Conservation (phyloP, 2,113 vertebrate genomes). For the Sorex araneus region DNA sequence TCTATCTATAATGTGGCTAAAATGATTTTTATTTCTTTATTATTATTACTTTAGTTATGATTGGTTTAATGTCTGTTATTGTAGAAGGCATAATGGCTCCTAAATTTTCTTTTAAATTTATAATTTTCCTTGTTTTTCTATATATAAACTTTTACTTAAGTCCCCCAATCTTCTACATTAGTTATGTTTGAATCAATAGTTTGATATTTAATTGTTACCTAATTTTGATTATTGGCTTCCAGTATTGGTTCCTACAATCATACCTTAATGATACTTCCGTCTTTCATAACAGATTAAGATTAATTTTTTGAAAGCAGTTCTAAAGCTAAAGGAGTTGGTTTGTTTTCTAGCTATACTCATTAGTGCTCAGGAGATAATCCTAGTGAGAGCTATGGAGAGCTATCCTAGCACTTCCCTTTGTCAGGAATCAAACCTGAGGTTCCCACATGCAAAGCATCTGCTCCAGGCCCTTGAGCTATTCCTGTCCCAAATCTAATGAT, state of each 20-base stretch:
- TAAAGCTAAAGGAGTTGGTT: too few relatives aligned
- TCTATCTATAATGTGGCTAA: too few relatives aligned
- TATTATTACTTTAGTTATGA: constrained; percentile 25
- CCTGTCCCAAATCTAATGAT: constrained; percentile 4
- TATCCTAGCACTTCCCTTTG: too few relatives aligned
- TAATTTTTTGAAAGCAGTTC: too few relatives aligned
- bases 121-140: constrained; percentile 7
- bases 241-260: not conserved
- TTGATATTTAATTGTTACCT: constrained; percentile 28
- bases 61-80: not conserved
- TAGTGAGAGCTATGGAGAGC: too few relatives aligned
- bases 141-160: not conserved
- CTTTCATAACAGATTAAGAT: too few relatives aligned
- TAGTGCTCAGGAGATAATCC: too few relatives aligned
- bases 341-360: too few relatives aligned
- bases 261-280: too few relatives aligned
- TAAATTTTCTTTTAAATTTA: constrained; percentile 13
- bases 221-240: constrained; percentile 1
- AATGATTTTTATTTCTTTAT: not conserved
- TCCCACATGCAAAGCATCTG: too few relatives aligned
- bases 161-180: not conserved
- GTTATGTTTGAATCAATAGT: not conserved
- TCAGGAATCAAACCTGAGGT: too few relatives aligned
- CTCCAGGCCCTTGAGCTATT: too few relatives aligned
- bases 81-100: not conserved